These are phyloP conservation scores for Turritopsis rubra DNA, from an alignment of 30 jellyfish, hydroid and myxozoan species.

Conservation along the genomic window DNA sequence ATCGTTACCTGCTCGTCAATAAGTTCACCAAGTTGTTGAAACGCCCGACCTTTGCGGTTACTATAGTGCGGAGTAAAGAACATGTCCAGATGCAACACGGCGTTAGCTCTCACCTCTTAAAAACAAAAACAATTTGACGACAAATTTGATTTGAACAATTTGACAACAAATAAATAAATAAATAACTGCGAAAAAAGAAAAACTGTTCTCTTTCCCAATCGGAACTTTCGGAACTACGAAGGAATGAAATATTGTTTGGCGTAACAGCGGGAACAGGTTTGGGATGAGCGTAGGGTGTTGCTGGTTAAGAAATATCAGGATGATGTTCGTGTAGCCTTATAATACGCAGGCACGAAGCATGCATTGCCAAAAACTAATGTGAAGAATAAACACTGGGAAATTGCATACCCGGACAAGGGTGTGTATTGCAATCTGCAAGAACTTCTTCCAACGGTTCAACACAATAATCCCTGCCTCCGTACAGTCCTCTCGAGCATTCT, in stretches of 20 bases:
- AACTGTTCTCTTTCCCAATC: too few species aligned
- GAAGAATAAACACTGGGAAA: background rate
- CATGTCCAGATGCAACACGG: background rate
- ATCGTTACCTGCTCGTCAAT: background rate
- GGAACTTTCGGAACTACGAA: too few species aligned
- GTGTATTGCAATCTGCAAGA: background rate
- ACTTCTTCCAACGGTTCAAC: conserved; percentile 2
- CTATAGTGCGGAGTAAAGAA: background rate
- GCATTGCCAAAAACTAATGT: too few species aligned
- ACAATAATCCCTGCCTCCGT: conserved; percentile 16
- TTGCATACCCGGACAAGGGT: background rate
- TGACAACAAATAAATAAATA: too few species aligned
- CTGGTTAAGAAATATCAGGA: too few species aligned
- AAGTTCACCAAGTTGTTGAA: background rate
- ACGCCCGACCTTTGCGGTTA: background rate
- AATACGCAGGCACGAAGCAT: too few species aligned
- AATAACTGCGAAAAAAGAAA: too few species aligned
- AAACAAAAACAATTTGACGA: background rate
- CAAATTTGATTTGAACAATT: too few species aligned
- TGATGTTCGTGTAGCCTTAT: too few species aligned
- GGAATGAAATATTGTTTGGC: too few species aligned
- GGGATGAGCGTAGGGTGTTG: too few species aligned
- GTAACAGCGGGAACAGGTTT: too few species aligned
- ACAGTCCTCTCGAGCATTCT: conserved; percentile 1
- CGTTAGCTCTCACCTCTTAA: background rate